Evolutionary conservation across 2,888 invertebrate species (phyloP).

Genomic region (Anthrax anthrax): DNA sequence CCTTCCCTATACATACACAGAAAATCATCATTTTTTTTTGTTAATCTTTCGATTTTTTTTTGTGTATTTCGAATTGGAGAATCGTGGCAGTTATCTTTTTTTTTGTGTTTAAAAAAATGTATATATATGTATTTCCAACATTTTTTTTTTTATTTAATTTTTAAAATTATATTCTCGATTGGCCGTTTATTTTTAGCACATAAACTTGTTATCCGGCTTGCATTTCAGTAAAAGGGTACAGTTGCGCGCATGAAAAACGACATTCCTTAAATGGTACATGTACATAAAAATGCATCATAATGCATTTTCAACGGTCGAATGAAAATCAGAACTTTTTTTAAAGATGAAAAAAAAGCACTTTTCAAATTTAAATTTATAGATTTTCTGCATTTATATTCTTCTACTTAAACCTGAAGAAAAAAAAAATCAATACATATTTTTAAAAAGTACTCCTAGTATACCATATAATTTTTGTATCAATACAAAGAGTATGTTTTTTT

Average conservation of each 20-base stretch:
- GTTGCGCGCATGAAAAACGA: constrained; percentile 17
- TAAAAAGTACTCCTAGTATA: no score
- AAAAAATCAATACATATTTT: no score
- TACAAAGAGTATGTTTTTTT: no score
- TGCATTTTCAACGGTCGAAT: constrained; percentile 4
- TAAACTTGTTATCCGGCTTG: constrained; percentile 6
- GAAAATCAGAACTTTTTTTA: background rate
- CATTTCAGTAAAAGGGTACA: constrained; percentile 16
- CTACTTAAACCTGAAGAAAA: no score
- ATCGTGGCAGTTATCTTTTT: constrained; percentile 7
- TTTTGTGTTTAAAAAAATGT: background rate
- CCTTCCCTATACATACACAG: constrained; percentile 5
- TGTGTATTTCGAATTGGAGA: constrained; percentile 7
- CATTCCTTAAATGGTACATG: constrained; percentile 12
- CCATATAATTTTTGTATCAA: no score
- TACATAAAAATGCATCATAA: background rate
- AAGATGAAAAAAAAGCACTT: no score
- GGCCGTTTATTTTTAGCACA: constrained; percentile 13
- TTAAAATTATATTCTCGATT: constrained; percentile 6
- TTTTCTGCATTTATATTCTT: no score
- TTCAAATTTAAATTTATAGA: background rate
- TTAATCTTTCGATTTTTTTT: no score
- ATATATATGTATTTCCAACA: background rate
- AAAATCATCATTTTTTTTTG: background rate
- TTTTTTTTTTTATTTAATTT: constrained; percentile 1